These are phyloP conservation scores for Podarcis siculus DNA, from an alignment of 2,797 vertebrate species.

Conservation along the genomic window DNA sequence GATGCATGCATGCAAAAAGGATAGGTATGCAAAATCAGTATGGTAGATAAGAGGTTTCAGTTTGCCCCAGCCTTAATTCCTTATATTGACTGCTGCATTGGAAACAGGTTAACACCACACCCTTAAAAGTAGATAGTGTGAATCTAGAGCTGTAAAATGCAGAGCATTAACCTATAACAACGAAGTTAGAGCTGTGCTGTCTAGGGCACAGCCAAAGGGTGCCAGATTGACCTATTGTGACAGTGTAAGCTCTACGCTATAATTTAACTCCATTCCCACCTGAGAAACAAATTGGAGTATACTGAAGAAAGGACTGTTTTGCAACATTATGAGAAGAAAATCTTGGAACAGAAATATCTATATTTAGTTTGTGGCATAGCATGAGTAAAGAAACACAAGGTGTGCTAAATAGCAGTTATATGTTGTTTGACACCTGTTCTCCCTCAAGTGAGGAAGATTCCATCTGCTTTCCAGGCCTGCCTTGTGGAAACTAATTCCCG, in stretches of 20 bases:
- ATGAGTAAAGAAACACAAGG: background rate
- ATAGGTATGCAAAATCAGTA: background rate
- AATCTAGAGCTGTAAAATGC: background rate
- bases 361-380: background rate
- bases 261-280: background rate
- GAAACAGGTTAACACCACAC: background rate
- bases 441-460: background rate
- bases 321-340: background rate
- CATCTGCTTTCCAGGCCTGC: background rate
- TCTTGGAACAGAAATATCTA: background rate
- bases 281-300: background rate
- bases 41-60: background rate
- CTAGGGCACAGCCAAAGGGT: too few relatives aligned
- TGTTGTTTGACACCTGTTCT: background rate
- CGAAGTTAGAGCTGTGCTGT: background rate
- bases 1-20: background rate
- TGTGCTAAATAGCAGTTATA: background rate
- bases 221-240: background rate
- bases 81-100: background rate
- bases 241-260: too few relatives aligned
- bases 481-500: background rate
- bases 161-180: background rate
- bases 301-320: background rate
- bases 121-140: background rate
- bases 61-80: background rate